Conservation (phyloP, 2,888 invertebrate species). For the Arrhopalites spinosus region DNA sequence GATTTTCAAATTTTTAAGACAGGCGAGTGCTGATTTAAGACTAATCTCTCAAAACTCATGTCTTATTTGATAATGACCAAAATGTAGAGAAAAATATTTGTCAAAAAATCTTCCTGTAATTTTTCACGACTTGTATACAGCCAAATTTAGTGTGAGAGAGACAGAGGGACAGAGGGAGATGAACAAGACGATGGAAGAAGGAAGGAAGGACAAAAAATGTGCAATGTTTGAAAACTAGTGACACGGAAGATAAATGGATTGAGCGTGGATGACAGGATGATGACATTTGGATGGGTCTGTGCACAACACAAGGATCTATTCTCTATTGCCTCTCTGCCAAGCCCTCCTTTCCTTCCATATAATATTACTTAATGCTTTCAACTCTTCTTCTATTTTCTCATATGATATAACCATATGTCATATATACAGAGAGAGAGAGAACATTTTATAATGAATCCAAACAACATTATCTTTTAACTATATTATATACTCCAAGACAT, state of each 20-base stretch:
- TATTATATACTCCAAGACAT: neutral
- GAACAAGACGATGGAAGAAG: neutral
- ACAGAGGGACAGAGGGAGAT: neutral
- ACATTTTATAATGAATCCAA: no score
- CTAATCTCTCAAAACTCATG: no score
- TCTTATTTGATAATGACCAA: no score
- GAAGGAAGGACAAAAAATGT: conserved; percentile 42
- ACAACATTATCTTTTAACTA: no score
- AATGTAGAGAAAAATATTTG: neutral
- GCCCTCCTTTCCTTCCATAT: no score
- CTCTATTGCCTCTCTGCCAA: neutral
- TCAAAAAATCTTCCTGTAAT: conserved; percentile 6
- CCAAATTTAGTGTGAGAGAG: neutral
- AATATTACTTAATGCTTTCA: no score
- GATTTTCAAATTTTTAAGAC: no score
- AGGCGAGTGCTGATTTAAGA: no score
- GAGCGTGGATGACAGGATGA: conserved; percentile 55
- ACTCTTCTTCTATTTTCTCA: no score
- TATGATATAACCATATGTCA: no score
- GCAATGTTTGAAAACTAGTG: conserved; percentile 55
- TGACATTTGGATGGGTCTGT: conserved; percentile 56
- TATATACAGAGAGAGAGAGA: no score
- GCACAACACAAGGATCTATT: conserved; percentile 28
- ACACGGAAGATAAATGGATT: conserved; percentile 56
- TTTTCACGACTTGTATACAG: neutral